Percentiles rank a stretch among this genome's conserved stretches.
These are phyloP conservation scores for Phthorimaea operculella DNA, from an alignment of 1,140 invertebrate species.

Conservation along the genomic window DNA sequence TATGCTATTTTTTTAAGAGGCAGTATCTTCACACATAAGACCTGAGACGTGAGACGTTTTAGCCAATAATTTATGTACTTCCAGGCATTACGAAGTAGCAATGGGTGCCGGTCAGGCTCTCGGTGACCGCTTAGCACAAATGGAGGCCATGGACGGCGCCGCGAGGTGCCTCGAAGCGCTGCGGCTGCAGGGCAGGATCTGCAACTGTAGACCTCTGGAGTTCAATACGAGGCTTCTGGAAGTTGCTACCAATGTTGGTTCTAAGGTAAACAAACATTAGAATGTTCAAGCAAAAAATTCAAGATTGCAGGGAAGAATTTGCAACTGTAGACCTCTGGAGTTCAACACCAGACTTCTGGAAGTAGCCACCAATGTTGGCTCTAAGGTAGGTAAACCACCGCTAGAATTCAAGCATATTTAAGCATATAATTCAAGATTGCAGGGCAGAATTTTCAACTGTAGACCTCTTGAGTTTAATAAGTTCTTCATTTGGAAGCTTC, in stretches of 20 bases:
- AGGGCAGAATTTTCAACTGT: conserved; percentile 86
- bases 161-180: conserved; percentile 82
- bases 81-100: conserved; percentile 81
- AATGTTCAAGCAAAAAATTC: no score
- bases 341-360: conserved; percentile 84
- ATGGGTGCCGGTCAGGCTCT: conserved; percentile 83
- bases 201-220: conserved; percentile 84
- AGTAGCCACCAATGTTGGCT: conserved; percentile 83
- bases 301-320: conserved; percentile 81
- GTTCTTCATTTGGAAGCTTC: no score
- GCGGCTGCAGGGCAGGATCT: conserved; percentile 81
- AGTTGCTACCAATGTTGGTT: conserved; percentile 82
- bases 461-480: conserved; percentile 85
- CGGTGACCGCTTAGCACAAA: conserved; percentile 83
- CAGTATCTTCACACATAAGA: no score
- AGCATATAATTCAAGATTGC: no score
- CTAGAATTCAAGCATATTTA: conserved; percentile 79
- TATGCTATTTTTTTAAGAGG: no score
- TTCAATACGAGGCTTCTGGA: conserved; percentile 84
- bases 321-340: conserved; percentile 84
- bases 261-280: conserved; percentile 70
- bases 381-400: conserved; percentile 80
- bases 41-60: no score
- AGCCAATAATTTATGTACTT: conserved; percentile 1
- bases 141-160: conserved; percentile 89